Base-by-base conservation (phyloP, 2,113 vertebrate species). In the Sceloporus tristichus region DNA sequence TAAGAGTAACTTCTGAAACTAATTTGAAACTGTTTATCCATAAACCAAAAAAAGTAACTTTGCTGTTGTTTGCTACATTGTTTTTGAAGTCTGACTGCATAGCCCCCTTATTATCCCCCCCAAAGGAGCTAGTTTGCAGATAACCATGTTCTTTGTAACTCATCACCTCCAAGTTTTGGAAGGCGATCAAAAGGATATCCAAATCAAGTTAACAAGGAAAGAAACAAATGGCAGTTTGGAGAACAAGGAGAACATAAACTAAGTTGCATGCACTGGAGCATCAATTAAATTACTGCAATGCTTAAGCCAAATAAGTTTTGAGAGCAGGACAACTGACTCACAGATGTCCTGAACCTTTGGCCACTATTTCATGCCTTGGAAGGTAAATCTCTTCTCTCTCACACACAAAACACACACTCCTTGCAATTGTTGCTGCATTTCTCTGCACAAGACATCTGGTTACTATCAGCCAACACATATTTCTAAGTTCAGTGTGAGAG, bases 381-480 rank as follows among this genome's bases (percentile, higher is more conserved):
- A 27, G 34, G 54, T 1, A 29, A 68, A 29, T 71, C 68, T 29
- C 70, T 13, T 40, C 59, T 5, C 42, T 40, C 38, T 9, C 25
- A 7, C 6, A 27, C n/a, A 38, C 54, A 54, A 53, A 10, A 23
- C 16, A 27, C 59, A 82, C 38, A 29, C 25, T 23, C 77, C 27
- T 62, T 77, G 27, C 62, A 78, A 79, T 40, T 38, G 77, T 71
- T 59, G 7, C 66, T 27, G 54, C 23, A 18, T 75, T 53, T 80
- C 81, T 75, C 83, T 79, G 16, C 40, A 48, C 68, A 0, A 2
- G 66, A 76, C 88, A 97, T 97, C 97, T 97, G 97, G 97, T 97
- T 95, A 96, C 97, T 96, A 97, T 97, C 97, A 97, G 96, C 96
- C 95, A 68, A 59, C 59, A 42, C 76, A 38, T 75, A 56, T 66